A percentile compares a stretch with the other conserved stretches of the same genome.
phyloP scores from a whole-genome alignment of 2,797 vertebrate genomes.

The Notoglanidium macrostoma region DNA sequence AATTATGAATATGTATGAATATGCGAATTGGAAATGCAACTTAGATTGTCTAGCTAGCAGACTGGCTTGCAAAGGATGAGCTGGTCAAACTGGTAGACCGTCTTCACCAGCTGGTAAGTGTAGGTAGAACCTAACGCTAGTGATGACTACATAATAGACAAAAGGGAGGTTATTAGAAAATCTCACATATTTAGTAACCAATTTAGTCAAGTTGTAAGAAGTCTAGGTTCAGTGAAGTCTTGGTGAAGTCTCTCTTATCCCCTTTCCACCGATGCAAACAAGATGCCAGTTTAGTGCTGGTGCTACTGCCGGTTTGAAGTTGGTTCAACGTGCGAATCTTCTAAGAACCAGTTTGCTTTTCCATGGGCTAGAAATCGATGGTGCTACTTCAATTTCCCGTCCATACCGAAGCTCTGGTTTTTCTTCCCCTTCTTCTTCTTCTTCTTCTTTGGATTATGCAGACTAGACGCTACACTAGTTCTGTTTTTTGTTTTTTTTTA shows the following conservation, averaged over 20 bases:
- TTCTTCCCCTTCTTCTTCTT: no score
- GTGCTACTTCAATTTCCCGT: no score
- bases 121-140: background rate
- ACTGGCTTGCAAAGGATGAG: background rate
- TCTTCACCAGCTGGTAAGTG: background rate
- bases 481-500: no score
- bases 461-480: no score
- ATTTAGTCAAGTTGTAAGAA: background rate
- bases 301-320: no score
- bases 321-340: no score
- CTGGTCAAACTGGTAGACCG: background rate
- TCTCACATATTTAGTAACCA: background rate
- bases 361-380: no score
- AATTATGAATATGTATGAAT: background rate
- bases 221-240: background rate
- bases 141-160: background rate
- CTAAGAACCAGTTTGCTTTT: no score
- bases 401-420: no score
- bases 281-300: no score
- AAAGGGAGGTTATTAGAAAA: background rate
- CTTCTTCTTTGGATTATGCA: no score
- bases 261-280: no score
- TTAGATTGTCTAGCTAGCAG: background rate
- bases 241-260: background rate
- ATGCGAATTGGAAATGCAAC: background rate